Percentiles rank a stretch among this genome's conserved stretches.
Evolutionary conservation across 2,888 invertebrate genomes (phyloP).

Genomic region (Xylophagus ater): DNA sequence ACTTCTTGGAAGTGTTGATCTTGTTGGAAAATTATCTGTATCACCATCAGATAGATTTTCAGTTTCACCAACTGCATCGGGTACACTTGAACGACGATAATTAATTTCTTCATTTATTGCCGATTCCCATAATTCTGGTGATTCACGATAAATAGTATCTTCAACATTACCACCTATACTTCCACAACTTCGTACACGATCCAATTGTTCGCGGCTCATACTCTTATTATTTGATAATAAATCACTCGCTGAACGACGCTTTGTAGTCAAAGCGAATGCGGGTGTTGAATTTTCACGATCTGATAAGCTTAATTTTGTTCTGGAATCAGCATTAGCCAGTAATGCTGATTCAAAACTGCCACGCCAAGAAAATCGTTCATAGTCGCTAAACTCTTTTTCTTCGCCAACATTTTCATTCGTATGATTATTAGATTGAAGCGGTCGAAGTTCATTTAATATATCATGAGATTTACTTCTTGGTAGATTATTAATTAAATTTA

Average conservation of each 20-base stretch:
- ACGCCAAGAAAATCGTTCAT: slow-evolving; percentile 83
- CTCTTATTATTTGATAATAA: slow-evolving; percentile 68
- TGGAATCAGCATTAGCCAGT: slow-evolving; percentile 69
- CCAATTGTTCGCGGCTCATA: slow-evolving; percentile 62
- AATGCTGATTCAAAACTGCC: slow-evolving; percentile 88
- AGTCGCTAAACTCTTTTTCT: slow-evolving; percentile 70
- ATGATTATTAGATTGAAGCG: slow-evolving; percentile 41
- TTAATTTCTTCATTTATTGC: slow-evolving; percentile 26
- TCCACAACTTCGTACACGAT: slow-evolving; percentile 67
- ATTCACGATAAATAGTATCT: slow-evolving; percentile 35
- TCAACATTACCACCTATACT: slow-evolving; percentile 64
- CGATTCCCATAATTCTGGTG: slow-evolving; percentile 35
- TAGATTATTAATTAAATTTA: slow-evolving; percentile 40
- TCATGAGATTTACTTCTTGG: slow-evolving; percentile 77
- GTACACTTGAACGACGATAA: slow-evolving; percentile 46
- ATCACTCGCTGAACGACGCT: slow-evolving; percentile 73
- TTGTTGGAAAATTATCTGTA: slow-evolving; percentile 39
- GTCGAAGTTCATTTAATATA: slow-evolving; percentile 50
- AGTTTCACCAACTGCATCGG: slow-evolving; percentile 42
- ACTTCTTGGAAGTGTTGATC: slow-evolving; percentile 52
- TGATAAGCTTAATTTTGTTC: slow-evolving; percentile 58
- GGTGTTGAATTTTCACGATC: slow-evolving; percentile 54
- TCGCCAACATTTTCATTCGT: slow-evolving; percentile 45
- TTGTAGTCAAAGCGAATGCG: slow-evolving; percentile 58
- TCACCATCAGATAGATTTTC: slow-evolving; percentile 44